Conservation (phyloP, 2,797 vertebrate species). For the Coccyzus lansbergi region DNA sequence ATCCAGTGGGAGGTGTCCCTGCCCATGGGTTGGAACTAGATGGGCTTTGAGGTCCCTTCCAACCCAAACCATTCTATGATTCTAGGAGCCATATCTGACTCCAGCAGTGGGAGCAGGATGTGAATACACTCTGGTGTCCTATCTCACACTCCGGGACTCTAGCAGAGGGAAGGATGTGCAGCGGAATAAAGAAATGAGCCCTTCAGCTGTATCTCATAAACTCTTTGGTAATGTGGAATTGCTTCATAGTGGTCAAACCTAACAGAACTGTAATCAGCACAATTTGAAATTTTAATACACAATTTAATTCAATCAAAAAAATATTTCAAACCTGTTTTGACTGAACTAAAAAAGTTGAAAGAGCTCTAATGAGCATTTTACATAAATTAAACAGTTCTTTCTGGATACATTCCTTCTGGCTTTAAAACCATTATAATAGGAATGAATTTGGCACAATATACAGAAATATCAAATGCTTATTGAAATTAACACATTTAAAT, state of each 20-base stretch:
- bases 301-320: slow-evolving; percentile 51
- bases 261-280: slow-evolving; percentile 43
- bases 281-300: slow-evolving; percentile 33
- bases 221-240: neutral
- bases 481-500: slow-evolving; percentile 68
- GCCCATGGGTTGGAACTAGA: no score
- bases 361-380: slow-evolving; percentile 50
- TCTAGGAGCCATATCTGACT: neutral
- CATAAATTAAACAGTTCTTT: slow-evolving; percentile 60
- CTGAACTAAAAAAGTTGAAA: slow-evolving; percentile 50
- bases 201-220: neutral
- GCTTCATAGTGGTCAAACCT: slow-evolving; percentile 41
- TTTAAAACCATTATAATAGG: slow-evolving; percentile 61
- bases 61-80: no score
- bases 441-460: slow-evolving; percentile 23
- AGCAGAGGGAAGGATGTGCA: neutral
- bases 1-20: no score
- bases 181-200: neutral
- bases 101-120: neutral
- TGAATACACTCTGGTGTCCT: neutral
- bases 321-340: slow-evolving; percentile 29
- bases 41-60: no score
- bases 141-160: neutral
- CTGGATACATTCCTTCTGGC: slow-evolving; percentile 63
- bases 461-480: slow-evolving; percentile 62